These are phyloP conservation scores for Anguilla pacifica DNA, from an alignment of 2,797 vertebrate species.

Conservation along the genomic window DNA sequence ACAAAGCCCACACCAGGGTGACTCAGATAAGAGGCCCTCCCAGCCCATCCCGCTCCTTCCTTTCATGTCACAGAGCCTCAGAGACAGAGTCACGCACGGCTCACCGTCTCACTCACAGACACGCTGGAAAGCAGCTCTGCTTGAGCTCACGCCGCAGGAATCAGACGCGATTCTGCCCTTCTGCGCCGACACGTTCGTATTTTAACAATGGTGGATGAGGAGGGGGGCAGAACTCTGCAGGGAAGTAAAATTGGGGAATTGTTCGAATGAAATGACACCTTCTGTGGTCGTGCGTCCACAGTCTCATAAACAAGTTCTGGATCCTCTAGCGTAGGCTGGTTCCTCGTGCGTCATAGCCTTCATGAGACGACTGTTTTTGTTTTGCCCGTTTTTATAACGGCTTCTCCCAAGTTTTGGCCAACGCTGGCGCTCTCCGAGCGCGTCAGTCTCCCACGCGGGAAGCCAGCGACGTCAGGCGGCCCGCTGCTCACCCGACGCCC, in stretches of 20 bases:
- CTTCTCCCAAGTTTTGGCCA: not conserved
- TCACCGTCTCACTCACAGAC: not conserved
- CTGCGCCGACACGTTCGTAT: not conserved
- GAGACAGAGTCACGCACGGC: not conserved
- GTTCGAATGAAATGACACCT: not conserved
- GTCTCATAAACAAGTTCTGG: not conserved
- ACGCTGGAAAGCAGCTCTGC: not conserved
- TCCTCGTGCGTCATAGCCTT: not conserved
- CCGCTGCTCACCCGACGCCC: not conserved
- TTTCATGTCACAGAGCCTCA: not conserved
- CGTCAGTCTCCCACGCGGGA: not conserved
- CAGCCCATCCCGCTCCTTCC: not conserved
- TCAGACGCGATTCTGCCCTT: not conserved
- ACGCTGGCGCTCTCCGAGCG: not conserved
- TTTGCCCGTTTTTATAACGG: not conserved
- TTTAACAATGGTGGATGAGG: not conserved
- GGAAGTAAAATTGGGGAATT: not conserved
- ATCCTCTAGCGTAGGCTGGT: not conserved
- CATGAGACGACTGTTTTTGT: not conserved
- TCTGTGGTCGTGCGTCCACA: not conserved
- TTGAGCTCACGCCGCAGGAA: not conserved
- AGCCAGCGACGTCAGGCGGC: not conserved
- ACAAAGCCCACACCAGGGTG: conserved; percentile 5
- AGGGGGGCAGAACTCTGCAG: not conserved
- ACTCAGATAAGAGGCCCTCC: conserved; percentile 7